phyloP scores from a whole-genome alignment of 2,888 invertebrate species.

The Gymnoscelis rufifasciata region DNA sequence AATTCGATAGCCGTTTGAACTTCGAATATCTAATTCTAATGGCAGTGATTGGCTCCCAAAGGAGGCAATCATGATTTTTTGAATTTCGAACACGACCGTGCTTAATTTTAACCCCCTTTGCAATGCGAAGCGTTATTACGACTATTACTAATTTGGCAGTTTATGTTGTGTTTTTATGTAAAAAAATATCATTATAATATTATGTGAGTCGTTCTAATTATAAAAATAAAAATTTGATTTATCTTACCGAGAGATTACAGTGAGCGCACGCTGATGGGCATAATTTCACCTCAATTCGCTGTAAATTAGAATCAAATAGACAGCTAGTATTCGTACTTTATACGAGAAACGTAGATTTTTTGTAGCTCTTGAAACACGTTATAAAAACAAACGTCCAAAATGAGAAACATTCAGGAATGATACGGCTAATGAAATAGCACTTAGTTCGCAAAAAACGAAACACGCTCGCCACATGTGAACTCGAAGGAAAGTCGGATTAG shows the following conservation, averaged over 20 bases:
- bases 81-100: slow-evolving; percentile 74
- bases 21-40: slow-evolving; percentile 76
- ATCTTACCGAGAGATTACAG: too few relatives aligned
- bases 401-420: slow-evolving; percentile 41
- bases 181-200: too few relatives aligned
- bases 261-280: too few relatives aligned
- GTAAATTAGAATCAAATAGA: too few relatives aligned
- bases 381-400: slow-evolving; percentile 25
- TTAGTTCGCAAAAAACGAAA: slow-evolving; percentile 65
- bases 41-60: slow-evolving; percentile 74
- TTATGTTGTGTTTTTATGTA: too few relatives aligned
- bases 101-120: slow-evolving; percentile 68
- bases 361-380: slow-evolving; percentile 30
- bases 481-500: slow-evolving; percentile 67
- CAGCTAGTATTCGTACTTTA: too few relatives aligned
- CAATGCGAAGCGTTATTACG: slow-evolving; percentile 59
- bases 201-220: too few relatives aligned
- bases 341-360: too few relatives aligned
- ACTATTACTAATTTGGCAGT: slow-evolving; percentile 28
- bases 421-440: slow-evolving; percentile 72
- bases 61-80: slow-evolving; percentile 76
- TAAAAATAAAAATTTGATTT: too few relatives aligned
- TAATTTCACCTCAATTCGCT: too few relatives aligned
- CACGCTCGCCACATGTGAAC: slow-evolving; percentile 58
- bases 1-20: slow-evolving; percentile 69